Conservation (phyloP, 2,113 vertebrate species). For the Corythornis vintsioides region DNA sequence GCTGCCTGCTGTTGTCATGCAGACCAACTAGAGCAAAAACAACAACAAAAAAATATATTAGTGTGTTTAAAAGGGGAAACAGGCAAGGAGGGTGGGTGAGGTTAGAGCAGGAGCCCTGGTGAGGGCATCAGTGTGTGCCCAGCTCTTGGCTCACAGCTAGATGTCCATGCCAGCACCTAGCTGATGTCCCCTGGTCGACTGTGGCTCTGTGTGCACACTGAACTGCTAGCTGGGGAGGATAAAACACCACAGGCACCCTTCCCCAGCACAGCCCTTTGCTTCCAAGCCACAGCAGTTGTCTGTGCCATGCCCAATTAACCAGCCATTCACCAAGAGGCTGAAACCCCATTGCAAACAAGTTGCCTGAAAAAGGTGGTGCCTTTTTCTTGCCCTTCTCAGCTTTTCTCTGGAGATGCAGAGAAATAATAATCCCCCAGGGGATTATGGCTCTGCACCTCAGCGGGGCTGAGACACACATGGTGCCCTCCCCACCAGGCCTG, state of each 20-base stretch:
- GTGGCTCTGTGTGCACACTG: not conserved
- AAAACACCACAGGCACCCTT: not conserved
- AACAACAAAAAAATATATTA: no score
- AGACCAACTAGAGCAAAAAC: no score
- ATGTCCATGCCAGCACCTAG: not conserved
- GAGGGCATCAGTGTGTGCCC: accelerated
- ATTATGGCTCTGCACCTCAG: accelerated
- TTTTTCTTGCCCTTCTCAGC: not conserved
- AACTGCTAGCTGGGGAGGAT: not conserved
- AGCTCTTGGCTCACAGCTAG: not conserved
- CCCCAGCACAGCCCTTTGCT: constrained; percentile 17
- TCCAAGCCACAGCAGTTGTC: constrained; percentile 12
- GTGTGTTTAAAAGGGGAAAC: not conserved
- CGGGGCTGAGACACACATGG: accelerated
- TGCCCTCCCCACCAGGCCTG: not conserved
- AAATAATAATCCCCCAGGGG: accelerated
- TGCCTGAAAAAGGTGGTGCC: not conserved
- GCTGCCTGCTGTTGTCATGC: not conserved
- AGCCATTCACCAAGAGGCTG: not conserved
- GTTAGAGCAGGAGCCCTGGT: not conserved
- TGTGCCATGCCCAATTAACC: not conserved
- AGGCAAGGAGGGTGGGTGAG: not conserved
- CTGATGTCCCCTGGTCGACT: not conserved
- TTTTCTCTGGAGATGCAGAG: not conserved
- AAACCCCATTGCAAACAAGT: not conserved